Evolutionary conservation across 2,888 invertebrate species (phyloP).

Genomic region (Zygothrica quintamaculata): DNA sequence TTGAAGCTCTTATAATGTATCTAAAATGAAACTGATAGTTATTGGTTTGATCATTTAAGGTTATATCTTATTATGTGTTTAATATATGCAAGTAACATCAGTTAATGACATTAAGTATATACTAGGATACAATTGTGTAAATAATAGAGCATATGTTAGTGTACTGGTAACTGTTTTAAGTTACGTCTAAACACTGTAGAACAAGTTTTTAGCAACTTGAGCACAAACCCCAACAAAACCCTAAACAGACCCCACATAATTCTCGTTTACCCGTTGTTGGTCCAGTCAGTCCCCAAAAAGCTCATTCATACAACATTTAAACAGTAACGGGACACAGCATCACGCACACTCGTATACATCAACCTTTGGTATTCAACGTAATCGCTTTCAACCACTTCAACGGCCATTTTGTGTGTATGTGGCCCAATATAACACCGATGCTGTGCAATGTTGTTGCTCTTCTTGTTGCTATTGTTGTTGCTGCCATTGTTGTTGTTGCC

Average conservation of each 20-base stretch:
- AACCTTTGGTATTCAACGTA: constrained; percentile 78
- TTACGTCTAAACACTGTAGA: constrained; percentile 56
- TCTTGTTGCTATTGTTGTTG: constrained; percentile 20
- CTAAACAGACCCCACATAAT: constrained; percentile 51
- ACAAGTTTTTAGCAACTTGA: constrained; percentile 57
- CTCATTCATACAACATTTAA: constrained; percentile 79
- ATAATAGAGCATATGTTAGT: constrained; percentile 63
- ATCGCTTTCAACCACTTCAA: constrained; percentile 79
- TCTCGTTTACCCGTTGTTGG: constrained; percentile 27
- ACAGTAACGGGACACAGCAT: constrained; percentile 58
- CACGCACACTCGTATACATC: constrained; percentile 45
- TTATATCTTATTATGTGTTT: too few relatives aligned
- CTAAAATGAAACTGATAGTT: too few relatives aligned
- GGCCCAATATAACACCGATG: constrained; percentile 63
- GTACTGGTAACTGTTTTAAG: constrained; percentile 57
- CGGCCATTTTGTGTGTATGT: constrained; percentile 70
- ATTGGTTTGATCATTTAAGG: too few relatives aligned
- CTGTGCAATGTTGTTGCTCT: constrained; percentile 21
- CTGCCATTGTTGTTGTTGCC: constrained; percentile 44
- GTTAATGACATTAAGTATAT: constrained; percentile 23
- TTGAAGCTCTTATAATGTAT: too few relatives aligned
- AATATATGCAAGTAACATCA: too few relatives aligned
- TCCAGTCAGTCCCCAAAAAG: constrained; percentile 50
- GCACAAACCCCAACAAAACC: constrained; percentile 38
- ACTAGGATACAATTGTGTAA: constrained; percentile 24